Evolutionary conservation across 2,888 invertebrate genomes (phyloP).

Genomic region (Cerastis rubricosa): DNA sequence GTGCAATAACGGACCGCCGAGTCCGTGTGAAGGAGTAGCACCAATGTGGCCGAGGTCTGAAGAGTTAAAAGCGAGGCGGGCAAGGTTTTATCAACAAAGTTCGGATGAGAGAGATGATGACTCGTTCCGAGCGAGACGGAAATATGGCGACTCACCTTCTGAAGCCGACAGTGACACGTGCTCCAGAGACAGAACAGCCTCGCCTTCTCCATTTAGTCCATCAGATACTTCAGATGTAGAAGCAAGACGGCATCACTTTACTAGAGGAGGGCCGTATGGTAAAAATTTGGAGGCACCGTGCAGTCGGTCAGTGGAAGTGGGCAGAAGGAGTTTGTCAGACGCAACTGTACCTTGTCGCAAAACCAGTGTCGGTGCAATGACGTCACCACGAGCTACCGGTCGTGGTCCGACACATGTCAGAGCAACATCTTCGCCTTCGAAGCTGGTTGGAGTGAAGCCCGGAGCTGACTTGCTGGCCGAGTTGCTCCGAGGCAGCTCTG

Average conservation of each 20-base stretch:
- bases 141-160: constrained; percentile 92
- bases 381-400: constrained; percentile 81
- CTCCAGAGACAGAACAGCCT: constrained; percentile 90
- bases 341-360: constrained; percentile 91
- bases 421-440: constrained; percentile 95
- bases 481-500: constrained; percentile 95
- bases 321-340: constrained; percentile 86
- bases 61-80: constrained; percentile 83
- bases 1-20: constrained; percentile 86
- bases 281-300: constrained; percentile 85
- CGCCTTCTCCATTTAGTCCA: constrained; percentile 92
- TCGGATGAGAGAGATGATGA: constrained; percentile 94
- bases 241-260: constrained; percentile 89
- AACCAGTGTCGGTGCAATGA: constrained; percentile 91
- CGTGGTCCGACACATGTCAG: constrained; percentile 92
- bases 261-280: constrained; percentile 93
- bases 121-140: constrained; percentile 81
- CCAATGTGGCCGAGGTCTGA: constrained; percentile 89
- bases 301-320: constrained; percentile 90
- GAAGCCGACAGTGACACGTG: constrained; percentile 93
- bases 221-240: constrained; percentile 91
- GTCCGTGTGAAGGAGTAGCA: constrained; percentile 82
- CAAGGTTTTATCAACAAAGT: constrained; percentile 92
- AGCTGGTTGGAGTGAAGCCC: constrained; percentile 92
- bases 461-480: constrained; percentile 93